A percentile compares a stretch with the other conserved stretches of the same genome.
These are phyloP conservation scores for Odocoileus virginianus DNA, from an alignment of 2,113 vertebrate species.

Conservation along the genomic window DNA sequence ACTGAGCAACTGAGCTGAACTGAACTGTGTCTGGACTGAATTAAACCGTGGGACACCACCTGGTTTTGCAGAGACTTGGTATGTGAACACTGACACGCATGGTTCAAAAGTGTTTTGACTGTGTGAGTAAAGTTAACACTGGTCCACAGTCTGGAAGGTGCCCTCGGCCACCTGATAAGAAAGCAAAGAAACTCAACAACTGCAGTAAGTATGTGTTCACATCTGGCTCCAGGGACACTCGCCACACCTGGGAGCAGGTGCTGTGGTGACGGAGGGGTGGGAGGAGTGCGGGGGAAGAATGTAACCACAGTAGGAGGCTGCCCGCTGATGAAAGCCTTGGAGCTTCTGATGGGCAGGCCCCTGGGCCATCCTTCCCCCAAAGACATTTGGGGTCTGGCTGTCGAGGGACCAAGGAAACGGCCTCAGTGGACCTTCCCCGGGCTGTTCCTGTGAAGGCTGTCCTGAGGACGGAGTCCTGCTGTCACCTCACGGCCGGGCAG, in stretches of 20 bases:
- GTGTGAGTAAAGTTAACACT: not conserved
- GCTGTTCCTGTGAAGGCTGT: not conserved
- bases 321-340: not conserved
- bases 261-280: not conserved
- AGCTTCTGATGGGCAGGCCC: not conserved
- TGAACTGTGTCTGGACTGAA: not conserved
- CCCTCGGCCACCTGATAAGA: not conserved
- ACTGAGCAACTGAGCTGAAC: not conserved
- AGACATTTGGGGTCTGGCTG: not conserved
- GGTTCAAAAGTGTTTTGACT: not conserved
- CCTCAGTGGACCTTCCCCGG: not conserved
- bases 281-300: accelerated
- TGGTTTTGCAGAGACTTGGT: not conserved
- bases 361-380: accelerated
- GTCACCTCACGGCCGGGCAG: not conserved
- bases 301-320: not conserved
- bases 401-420: not conserved
- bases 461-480: too few relatives aligned
- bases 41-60: not conserved
- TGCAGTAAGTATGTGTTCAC: not conserved
- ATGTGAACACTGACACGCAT: not conserved
- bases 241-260: not conserved
- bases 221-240: not conserved
- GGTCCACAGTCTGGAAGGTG: not conserved
- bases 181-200: not conserved